A percentile compares a stretch with the other conserved stretches of the same genome.
Evolutionary conservation across 2,113 vertebrate genomes (phyloP).

Genomic region (Rhegmatorhina hoffmannsi): DNA sequence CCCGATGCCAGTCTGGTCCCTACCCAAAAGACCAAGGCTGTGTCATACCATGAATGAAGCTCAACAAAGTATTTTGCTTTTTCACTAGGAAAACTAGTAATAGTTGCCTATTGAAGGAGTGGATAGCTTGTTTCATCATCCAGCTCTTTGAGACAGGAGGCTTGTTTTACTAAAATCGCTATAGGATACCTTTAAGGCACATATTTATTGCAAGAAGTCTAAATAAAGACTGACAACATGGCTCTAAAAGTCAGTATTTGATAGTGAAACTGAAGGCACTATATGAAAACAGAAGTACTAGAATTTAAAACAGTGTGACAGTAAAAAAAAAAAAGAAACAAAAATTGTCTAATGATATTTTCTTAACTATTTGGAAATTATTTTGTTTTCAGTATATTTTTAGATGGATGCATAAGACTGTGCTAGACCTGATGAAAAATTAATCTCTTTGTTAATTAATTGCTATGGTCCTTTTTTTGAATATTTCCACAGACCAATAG

Average conservation of each 20-base stretch:
- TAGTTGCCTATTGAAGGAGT: neutral
- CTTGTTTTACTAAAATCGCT: constrained; percentile 19
- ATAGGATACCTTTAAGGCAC: constrained; percentile 9
- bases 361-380: neutral
- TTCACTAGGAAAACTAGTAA: neutral
- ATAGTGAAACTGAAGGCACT: neutral
- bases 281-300: neutral
- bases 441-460: neutral
- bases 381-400: neutral
- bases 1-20: too few species aligned
- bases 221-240: constrained; percentile 34
- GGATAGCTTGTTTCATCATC: neutral
- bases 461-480: neutral
- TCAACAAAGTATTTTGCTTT: neutral
- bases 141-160: neutral
- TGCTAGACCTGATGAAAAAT: neutral
- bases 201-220: constrained; percentile 46
- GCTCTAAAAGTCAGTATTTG: constrained; percentile 22
- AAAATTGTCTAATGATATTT: neutral
- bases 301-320: neutral
- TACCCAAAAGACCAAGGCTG: too few species aligned
- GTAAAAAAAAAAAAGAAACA: neutral
- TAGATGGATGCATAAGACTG: neutral
- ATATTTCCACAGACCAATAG: neutral
- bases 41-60: neutral